Evolutionary conservation across 2,113 vertebrate genomes (phyloP).

Genomic region (Lophochroa leadbeateri): DNA sequence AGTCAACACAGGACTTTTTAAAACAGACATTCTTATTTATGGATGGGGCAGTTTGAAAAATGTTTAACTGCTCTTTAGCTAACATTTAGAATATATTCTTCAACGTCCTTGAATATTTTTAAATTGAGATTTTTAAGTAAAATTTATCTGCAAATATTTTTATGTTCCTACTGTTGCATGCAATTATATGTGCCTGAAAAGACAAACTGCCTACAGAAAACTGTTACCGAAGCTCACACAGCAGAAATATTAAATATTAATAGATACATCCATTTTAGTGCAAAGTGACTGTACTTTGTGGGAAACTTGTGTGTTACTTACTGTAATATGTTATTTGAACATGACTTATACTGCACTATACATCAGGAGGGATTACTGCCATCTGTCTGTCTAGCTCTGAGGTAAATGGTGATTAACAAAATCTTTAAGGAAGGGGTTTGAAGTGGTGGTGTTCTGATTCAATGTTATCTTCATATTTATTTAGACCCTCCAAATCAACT

Average conservation of each 20-base stretch:
- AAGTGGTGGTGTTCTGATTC: background rate
- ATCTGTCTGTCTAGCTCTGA: background rate
- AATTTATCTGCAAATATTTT: conserved; percentile 4
- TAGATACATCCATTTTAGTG: background rate
- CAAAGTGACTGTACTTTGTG: background rate
- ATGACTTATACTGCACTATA: background rate
- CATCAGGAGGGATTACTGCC: background rate
- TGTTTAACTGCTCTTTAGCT: background rate
- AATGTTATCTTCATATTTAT: background rate
- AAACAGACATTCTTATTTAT: conserved; percentile 33
- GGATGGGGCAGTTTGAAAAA: conserved; percentile 7
- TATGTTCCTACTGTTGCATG: background rate
- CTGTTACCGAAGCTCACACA: background rate
- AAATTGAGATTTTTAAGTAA: background rate
- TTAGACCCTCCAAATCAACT: background rate
- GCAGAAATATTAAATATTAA: conserved; percentile 24
- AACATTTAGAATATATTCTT: conserved; percentile 11
- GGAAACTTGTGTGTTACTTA: background rate
- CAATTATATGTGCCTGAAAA: background rate
- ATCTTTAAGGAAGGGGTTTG: background rate
- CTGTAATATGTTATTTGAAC: background rate
- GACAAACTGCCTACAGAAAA: background rate
- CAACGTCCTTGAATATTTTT: background rate
- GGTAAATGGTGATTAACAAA: background rate
- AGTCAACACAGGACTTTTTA: background rate